Conservation (phyloP, 2,113 vertebrate species). For the Formicarius rufipectus region DNA sequence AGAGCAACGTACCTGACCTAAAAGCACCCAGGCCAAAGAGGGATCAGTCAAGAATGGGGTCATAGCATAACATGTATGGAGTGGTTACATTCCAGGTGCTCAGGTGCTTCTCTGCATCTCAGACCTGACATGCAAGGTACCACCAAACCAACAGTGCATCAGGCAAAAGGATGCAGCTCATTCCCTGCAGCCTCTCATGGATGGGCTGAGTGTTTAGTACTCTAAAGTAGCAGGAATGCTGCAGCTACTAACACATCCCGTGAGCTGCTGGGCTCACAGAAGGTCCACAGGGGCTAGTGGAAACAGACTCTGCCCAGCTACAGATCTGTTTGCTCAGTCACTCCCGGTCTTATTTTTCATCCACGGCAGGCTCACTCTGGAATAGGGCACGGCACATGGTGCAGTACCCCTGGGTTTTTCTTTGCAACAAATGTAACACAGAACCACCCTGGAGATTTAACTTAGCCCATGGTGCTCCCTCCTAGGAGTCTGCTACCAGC, state of each 20-base stretch:
- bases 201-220: background rate
- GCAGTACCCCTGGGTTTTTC: background rate
- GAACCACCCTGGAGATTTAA: background rate
- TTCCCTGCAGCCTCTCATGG: background rate
- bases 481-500: background rate
- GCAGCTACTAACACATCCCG: rapidly evolving
- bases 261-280: background rate
- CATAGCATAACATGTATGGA: rapidly evolving
- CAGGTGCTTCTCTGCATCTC: background rate
- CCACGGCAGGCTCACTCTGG: background rate
- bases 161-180: background rate
- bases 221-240: background rate
- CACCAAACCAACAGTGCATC: rapidly evolving
- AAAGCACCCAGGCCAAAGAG: background rate
- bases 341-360: background rate
- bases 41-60: rapidly evolving
- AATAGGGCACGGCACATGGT: rapidly evolving
- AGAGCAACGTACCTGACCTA: background rate
- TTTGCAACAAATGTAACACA: background rate
- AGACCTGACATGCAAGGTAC: background rate
- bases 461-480: background rate
- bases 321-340: background rate
- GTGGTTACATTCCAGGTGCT: rapidly evolving
- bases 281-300: background rate
- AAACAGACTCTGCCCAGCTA: background rate